Evolutionary conservation across 2,113 vertebrate species (phyloP).

Genomic region (Panthera tigris): DNA sequence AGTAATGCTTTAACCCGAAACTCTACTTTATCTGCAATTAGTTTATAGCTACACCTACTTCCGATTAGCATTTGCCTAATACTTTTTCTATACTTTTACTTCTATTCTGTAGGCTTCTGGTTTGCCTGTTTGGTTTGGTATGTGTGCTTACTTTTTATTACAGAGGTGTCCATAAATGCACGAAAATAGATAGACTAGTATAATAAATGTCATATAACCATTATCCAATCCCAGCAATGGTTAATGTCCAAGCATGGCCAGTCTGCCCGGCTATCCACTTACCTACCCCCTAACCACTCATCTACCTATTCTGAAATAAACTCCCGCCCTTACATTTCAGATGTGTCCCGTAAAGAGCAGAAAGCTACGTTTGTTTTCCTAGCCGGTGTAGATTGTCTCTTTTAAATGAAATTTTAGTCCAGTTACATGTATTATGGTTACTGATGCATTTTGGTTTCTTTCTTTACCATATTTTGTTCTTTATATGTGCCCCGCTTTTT

Average conservation of each 20-base stretch:
- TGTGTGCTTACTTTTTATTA: background rate
- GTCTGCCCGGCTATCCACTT: background rate
- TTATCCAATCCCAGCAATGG: background rate
- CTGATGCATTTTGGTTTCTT: background rate
- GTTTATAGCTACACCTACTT: background rate
- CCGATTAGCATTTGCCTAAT: background rate
- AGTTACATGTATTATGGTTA: background rate
- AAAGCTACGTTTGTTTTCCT: background rate
- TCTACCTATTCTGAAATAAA: background rate
- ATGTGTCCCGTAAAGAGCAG: background rate
- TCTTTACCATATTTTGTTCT: background rate
- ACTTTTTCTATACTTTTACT: background rate
- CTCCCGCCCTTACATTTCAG: background rate
- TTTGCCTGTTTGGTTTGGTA: background rate
- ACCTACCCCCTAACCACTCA: background rate
- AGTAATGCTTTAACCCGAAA: background rate
- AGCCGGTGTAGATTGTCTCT: background rate
- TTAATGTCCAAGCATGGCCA: background rate
- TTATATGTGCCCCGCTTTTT: background rate
- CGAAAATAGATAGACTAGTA: background rate
- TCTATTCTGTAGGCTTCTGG: background rate
- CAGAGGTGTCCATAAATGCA: background rate
- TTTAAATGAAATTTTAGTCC: background rate
- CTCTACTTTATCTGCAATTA: background rate
- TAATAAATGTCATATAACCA: background rate